Evolutionary conservation across 2,797 vertebrate genomes (phyloP), one percentile per base, ranked within the genome.

Genomic region (Acanthornis magna): DNA sequence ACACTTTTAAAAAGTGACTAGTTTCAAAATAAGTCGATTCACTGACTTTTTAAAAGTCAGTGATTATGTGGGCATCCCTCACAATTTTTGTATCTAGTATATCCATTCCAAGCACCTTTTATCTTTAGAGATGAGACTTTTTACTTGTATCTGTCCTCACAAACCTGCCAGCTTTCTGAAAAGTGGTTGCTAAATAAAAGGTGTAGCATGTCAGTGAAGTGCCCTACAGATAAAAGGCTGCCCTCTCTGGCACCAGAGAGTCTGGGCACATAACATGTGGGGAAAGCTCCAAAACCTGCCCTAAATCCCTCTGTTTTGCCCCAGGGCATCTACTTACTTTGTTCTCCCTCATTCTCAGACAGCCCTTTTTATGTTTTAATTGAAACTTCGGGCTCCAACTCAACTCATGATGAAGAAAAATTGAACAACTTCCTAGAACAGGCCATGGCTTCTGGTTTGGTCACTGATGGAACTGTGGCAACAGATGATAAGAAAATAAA

Each of bases 361-460:
- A 98, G 98, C 70, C 98, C 98, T 0, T 99, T 99, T 96, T 99
- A 99, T 89, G 97, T 99, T 45, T 96, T 99, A 83, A 98, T 99
- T 51, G 99, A 99, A 98, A 99, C 99, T 1, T 98, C 99, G 0
- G 99, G 99, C 50, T 99, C 99, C 20, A 98, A 97, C 57, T 81
- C 97, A 0, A 90, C 65, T 19, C 99, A 99, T 0, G 99, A 99
- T 25, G 97, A 98, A 11, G 98, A 99, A 96, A 99, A 99, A 97
- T 97, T 99, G 54, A 98, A 97, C 93, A 93, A 65, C 79, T 99
- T 99, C 94, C 95, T 99, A 34, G 98, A 98, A 34, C 96, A 97
- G 40, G 98, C 97, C 11, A 98, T 98, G 98, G 82, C 91, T 26
- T 98, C 98, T 4, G 98, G 97, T 23, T 85, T 99, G 76, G 98